phyloP scores from a whole-genome alignment of 2,113 vertebrate species.

The Pogonocichla stellata region DNA sequence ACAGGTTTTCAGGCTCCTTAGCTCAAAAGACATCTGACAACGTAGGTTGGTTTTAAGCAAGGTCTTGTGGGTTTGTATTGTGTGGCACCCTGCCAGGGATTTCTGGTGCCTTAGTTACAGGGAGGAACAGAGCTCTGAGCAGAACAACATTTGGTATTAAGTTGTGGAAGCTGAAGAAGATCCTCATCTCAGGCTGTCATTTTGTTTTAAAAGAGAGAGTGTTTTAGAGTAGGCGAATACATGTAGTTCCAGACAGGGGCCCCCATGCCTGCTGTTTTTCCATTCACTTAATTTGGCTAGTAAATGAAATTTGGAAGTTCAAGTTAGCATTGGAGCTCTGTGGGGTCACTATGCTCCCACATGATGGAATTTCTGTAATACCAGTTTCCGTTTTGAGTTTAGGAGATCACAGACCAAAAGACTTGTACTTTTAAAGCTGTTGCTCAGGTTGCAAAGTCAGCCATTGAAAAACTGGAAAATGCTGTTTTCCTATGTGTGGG shows the following conservation, averaged over 20 bases:
- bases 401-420: not conserved
- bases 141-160: not conserved
- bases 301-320: not conserved
- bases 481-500: not conserved
- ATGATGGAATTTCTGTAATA: not conserved
- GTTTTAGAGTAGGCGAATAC: not conserved
- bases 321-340: not conserved
- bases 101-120: not conserved
- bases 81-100: constrained; percentile 24
- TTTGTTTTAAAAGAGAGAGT: not conserved
- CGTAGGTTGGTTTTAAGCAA: constrained; percentile 28
- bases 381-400: not conserved
- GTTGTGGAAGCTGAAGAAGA: not conserved
- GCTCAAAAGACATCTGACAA: constrained; percentile 1
- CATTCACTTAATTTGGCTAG: not conserved
- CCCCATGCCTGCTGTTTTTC: not conserved
- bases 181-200: not conserved
- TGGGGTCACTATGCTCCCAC: not conserved
- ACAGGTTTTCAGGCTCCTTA: constrained; percentile 41
- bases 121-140: not conserved
- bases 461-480: not conserved
- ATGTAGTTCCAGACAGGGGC: not conserved
- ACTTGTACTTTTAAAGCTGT: not conserved
- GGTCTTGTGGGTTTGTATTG: constrained; percentile 10
- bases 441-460: not conserved